Base-by-base conservation (phyloP, 2,113 vertebrate species). In the Lampris incognitus region DNA sequence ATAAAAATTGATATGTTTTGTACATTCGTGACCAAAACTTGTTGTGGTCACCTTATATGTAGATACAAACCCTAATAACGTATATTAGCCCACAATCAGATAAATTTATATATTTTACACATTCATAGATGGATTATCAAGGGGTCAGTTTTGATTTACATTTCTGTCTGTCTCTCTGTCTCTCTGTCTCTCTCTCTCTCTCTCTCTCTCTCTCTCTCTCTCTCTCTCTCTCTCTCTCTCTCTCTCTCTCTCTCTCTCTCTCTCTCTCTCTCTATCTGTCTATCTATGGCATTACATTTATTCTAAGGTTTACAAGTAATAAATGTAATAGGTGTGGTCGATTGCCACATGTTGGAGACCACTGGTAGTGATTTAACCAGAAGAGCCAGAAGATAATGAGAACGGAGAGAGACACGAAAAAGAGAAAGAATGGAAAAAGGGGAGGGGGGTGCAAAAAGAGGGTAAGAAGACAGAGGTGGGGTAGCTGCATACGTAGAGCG, bases 311-410 rank as follows among this genome's bases (percentile, higher is more conserved):
- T 57, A 67, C 77, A 81, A 76, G 66, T 64, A 79, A 78, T 87
- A 82, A 86, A 92, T 24, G 24, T 24, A 24, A 24, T 24, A 24
- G 24, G 24, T 24, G 24, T 24, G 42, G 36, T 65, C 66, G 49
- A 51, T 64, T 4, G 57, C 67, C 71, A 59, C 61, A 42, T 69
- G 60, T 82, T 84, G 39, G n/a, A 78, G 69, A 86, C 48, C 75
- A 73, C 84, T 76, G 40, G 41, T 57, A 83, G 77, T 56, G 73
- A 69, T 74, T 83, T 83, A 87, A 63, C 60, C 8, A 68, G 64
- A 80, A 84, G 72, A 82, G 72, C 59, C 7, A 85, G 68, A 76
- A 65, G 69, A 55, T 58, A 74, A 75, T 61, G 69, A 84, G 87
- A 46, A 54, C n/a, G 24, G 67, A 56, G 72, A 44, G 70, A 40